Evolutionary conservation across 2,113 vertebrate genomes (phyloP).

Genomic region (Varanus komodoensis): DNA sequence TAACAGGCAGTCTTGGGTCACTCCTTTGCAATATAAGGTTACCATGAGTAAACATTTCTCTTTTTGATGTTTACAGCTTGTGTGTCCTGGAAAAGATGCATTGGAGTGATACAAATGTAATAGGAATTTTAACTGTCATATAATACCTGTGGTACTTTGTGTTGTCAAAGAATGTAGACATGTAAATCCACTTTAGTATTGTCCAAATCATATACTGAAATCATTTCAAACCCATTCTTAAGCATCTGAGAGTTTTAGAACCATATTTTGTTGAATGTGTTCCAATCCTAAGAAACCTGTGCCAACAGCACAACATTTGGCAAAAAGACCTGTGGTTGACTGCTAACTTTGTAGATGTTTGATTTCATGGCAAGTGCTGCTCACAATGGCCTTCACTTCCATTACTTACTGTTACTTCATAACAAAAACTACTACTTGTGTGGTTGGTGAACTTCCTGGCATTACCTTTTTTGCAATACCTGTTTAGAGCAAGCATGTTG

Average conservation of each 20-base stretch:
- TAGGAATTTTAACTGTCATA: not conserved
- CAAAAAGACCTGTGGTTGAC: not conserved
- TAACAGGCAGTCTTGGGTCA: not conserved
- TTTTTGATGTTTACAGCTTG: not conserved
- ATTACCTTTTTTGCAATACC: not conserved
- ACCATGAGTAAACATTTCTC: not conserved
- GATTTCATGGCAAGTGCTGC: not conserved
- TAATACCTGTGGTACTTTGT: not conserved
- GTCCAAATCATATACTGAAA: not conserved
- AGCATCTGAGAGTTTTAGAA: not conserved
- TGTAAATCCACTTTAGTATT: not conserved
- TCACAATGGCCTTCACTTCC: not conserved
- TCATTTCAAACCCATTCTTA: not conserved
- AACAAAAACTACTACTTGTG: too few relatives aligned
- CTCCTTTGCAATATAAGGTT: not conserved
- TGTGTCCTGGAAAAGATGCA: not conserved
- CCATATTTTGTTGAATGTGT: not conserved
- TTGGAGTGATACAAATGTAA: not conserved
- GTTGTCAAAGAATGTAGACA: not conserved
- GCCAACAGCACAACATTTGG: not conserved
- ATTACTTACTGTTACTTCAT: not conserved
- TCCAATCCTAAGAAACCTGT: not conserved
- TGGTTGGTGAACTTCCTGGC: not conserved
- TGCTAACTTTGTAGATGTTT: not conserved
- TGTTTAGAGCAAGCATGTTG: not conserved